Percentiles rank a stretch among this genome's conserved stretches.
Evolutionary conservation across 2,797 vertebrate species (phyloP).

Genomic region (Echeneis naucrates): DNA sequence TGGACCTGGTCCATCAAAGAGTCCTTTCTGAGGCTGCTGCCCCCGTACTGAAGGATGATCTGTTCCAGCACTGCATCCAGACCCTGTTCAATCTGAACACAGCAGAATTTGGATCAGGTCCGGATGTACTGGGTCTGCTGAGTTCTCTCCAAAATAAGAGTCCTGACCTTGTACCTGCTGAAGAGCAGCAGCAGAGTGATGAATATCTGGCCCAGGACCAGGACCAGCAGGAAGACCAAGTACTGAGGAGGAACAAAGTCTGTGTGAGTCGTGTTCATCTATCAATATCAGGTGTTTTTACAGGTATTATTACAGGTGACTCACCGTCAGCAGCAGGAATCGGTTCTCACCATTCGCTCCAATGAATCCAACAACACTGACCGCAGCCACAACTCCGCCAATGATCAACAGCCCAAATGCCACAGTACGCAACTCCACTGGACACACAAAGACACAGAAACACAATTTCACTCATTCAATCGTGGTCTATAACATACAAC

Average conservation of each 20-base stretch:
- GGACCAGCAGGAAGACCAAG: constrained; percentile 59
- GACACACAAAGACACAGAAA: constrained; percentile 22
- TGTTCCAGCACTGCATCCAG: constrained; percentile 27
- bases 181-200: constrained; percentile 66
- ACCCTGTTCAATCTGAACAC: constrained; percentile 3
- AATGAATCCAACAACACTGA: constrained; percentile 63
- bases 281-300: background rate
- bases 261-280: background rate
- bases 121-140: too few relatives aligned
- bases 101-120: too few relatives aligned
- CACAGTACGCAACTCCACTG: constrained; percentile 59
- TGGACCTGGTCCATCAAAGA: constrained; percentile 75
- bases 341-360: constrained; percentile 48
- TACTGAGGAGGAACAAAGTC: constrained; percentile 63
- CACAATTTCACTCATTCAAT: too few relatives aligned
- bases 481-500: too few relatives aligned
- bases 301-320: constrained; percentile 31
- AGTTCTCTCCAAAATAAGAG: background rate
- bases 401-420: constrained; percentile 70
- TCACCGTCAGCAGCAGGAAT: constrained; percentile 71
- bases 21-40: background rate
- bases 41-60: constrained; percentile 49
- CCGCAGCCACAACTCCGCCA: constrained; percentile 64
- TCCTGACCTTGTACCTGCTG: constrained; percentile 49
- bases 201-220: constrained; percentile 76